These are phyloP conservation scores for Oenanthe melanoleuca DNA, from an alignment of 2,113 vertebrate genomes.

Conservation along the genomic window DNA sequence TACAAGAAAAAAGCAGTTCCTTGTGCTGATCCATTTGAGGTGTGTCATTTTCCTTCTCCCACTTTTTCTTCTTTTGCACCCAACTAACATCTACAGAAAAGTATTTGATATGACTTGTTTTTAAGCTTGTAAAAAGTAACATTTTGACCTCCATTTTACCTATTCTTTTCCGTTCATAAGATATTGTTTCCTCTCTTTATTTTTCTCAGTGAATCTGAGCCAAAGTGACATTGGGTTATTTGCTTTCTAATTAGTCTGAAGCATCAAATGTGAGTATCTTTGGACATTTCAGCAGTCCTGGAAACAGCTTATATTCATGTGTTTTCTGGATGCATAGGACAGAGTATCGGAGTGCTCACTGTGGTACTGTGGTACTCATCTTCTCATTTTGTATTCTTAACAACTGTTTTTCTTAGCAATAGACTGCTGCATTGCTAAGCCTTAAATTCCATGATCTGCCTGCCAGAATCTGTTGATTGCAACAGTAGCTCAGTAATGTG, in stretches of 20 bases:
- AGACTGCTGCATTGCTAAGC: not conserved
- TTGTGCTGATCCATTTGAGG: not conserved
- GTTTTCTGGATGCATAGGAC: not conserved
- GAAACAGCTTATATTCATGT: not conserved
- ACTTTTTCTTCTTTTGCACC: not conserved
- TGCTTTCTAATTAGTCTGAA: not conserved
- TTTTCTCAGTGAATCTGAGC: not conserved
- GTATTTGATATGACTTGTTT: not conserved
- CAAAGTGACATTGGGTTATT: not conserved
- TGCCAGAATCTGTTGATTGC: not conserved
- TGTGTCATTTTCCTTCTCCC: not conserved
- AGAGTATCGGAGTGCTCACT: not conserved
- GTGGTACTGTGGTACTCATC: not conserved
- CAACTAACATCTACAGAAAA: not conserved
- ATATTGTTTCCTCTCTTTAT: not conserved
- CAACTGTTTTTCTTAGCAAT: not conserved
- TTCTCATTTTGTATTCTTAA: not conserved
- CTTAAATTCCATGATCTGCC: not conserved
- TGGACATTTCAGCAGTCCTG: not conserved
- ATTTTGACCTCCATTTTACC: not conserved
- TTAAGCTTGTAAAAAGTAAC: not conserved
- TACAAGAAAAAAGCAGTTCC: not conserved
- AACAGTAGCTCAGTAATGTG: not conserved
- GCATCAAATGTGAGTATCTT: not conserved
- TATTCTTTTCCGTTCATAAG: not conserved